A percentile compares a stretch with the other conserved stretches of the same genome.
These are phyloP conservation scores for Myzus persicae DNA, from an alignment of 1,140 invertebrate genomes.

Conservation along the genomic window DNA sequence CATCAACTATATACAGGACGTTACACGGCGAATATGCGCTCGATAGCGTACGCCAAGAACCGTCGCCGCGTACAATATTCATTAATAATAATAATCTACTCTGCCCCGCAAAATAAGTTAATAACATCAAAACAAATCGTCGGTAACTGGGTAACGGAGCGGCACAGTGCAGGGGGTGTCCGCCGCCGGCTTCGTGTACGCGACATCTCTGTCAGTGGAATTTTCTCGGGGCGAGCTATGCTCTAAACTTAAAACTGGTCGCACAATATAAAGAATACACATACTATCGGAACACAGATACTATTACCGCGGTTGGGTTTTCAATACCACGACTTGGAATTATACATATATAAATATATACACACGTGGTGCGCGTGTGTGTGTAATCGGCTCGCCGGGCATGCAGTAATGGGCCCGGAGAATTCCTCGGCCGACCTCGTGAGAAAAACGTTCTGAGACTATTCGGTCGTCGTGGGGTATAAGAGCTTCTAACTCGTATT, in stretches of 20 bases:
- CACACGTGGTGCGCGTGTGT: background rate
- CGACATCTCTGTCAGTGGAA: background rate
- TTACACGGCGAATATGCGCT: background rate
- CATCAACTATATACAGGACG: background rate
- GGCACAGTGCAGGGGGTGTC: background rate
- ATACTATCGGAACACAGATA: background rate
- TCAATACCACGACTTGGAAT: background rate
- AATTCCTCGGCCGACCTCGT: slow-evolving; percentile 27
- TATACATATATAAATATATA: background rate
- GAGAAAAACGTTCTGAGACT: slow-evolving; percentile 36
- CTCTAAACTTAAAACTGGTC: background rate
- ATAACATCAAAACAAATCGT: background rate
- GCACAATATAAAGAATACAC: slow-evolving; percentile 1
- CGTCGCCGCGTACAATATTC: background rate
- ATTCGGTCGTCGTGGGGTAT: background rate
- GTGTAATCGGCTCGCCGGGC: slow-evolving; percentile 50
- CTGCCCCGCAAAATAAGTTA: too few relatives aligned
- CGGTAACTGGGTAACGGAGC: background rate
- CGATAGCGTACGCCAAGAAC: background rate
- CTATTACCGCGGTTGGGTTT: background rate
- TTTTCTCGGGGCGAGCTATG: slow-evolving; percentile 3
- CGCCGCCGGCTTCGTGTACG: background rate
- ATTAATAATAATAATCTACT: background rate
- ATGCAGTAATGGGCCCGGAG: background rate
- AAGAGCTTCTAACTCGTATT: background rate